Evolutionary conservation across 2,888 invertebrate species (phyloP), one percentile per base, ranked within the genome.

Genomic region (Hemaris fuciformis): DNA sequence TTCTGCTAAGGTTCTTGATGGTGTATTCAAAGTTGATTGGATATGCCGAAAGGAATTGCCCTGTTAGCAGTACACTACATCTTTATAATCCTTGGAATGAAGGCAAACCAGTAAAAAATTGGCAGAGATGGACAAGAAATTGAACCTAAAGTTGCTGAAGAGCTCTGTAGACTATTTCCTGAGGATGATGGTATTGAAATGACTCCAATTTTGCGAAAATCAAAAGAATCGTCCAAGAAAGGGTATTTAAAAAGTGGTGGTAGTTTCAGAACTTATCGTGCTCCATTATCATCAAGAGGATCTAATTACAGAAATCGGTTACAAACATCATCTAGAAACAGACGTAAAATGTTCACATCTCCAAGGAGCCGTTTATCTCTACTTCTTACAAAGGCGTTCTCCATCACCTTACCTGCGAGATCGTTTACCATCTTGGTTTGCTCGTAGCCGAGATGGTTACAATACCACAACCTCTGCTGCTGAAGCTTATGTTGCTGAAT

Each of bases 91-190:
- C 98, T 4, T 99, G 99, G 98, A 99, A 99, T 93, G 99, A 99
- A 83, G 98, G 98, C 53, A 99, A 99, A 89, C 98, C 99, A 62
- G 99, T 99, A 0, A 99, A 99, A n/a, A 94, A 99, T 99, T 77
- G 99, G 99, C n/a, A 94, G 99, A 67, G 99, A 99, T 93, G 99
- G 99, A 0, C 97, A 99, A 94, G 99, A 99, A 94, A 98, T 99
- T 72, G 99, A 99, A 84, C 98, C 99, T 2, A 95, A 97, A 84
- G 97, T 98, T 61, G 99, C 98, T 18, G 98, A 98, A 85, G 98
- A 98, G 84, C 91, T 99, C 64, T 99, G 98, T 81, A 95, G 98
- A 64, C 91, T 99, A 56, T 99, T 99, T 87, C 97, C 98, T 2
- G 96, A 98, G 87, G 99, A 99, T 87, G 96, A 97, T 70, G 95